Base-by-base conservation (phyloP, 2,888 invertebrate genomes). In the Labia minor region DNA sequence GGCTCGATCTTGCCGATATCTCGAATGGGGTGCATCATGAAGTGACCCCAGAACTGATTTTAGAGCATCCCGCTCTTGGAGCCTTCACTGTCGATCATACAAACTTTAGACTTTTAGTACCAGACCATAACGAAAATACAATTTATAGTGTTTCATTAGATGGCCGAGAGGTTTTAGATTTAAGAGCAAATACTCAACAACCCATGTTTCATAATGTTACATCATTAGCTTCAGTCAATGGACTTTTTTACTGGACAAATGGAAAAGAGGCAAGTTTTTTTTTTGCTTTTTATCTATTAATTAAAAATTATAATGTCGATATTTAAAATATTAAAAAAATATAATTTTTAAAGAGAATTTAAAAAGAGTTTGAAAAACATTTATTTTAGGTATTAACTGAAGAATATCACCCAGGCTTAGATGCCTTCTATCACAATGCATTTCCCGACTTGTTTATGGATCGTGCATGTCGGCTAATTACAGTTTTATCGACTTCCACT, bases 211-310 rank as follows among this genome's bases (percentile, higher is more conserved):
- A 82, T 67, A 84, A 86, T 65, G 90, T 91, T 0, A 81, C 86
- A 8, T 92, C 92, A 3, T 80, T 93, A 68, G 87, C 88, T 0
- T 85, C 85, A 74, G 87, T 87, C 2, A 86, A 88, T 73, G 88
- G 88, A 6, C 81, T 88, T 11, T 92, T 93, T 75, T 92, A 90
- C 75, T 94, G 93, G 92, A 92, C 91, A 0, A 88, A 90, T 73
- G 91, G 90, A 0, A 81, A 83, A 65, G 85, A 86, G 73, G 49
- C 14, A 3, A 49, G 49, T 49, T 11, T 49, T n/a, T 49, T 3
- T 49, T 14, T n/a, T 49, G 6, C 11, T 33, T 11, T 33, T 33
- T 11, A 11, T 8, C 11, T 8, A 11, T 33, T 8, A 33, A 33
- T 33, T 33, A 33, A 33, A 6, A 33, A n/a, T n/a, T n/a, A n/a